Evolutionary conservation across 1,140 invertebrate genomes (phyloP), one percentile per base, ranked within the genome.

Genomic region (Meteorus sp.): DNA sequence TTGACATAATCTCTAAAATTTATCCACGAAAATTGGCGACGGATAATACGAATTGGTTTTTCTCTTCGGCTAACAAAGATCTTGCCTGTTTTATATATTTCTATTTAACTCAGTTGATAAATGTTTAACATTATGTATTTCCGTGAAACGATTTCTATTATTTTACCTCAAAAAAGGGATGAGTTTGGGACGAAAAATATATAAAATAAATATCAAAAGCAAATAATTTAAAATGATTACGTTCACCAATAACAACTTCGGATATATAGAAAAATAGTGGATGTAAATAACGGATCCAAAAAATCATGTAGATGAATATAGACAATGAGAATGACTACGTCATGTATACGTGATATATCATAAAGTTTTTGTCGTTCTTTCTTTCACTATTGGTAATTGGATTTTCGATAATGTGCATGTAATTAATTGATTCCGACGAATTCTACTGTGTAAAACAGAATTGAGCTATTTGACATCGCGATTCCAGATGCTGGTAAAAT

Each of bases 381-480:
- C n/a, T n/a, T 19, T 31, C 47, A 31, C 31, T 52, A 52, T 52
- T 52, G 33, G 37, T 52, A 52, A 52, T 52, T 52, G 29, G 17
- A 52, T 57, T 35, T 47, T 47, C 33, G 55, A 47, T 57, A 57
- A 45, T 44, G 55, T 57, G 55, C 55, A 56, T 56, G 37, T 56
- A 39, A 47, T 48, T 55, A 57, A 27, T 47, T 35, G 45, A 29
- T 19, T 37, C 19, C 43, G 19, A 57, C 48, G 48, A 47, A 48
- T 57, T 35, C 20, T 45, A 47, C 27, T 9, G 25, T 31, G 25
- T 15, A 29, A 52, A 37, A 37, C 15, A 23, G 15, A 13, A 19
- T 50, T 17, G 47, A 31, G 50, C 50, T 11, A 37, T 8, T 20
- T 35, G 50, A 29, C 50, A 52, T 29, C 31, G 17, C 35, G 19